Percentiles rank a stretch among this genome's conserved stretches.
Conservation (phyloP, 2,888 invertebrate species). For the Orthonychiurus folsomi region DNA sequence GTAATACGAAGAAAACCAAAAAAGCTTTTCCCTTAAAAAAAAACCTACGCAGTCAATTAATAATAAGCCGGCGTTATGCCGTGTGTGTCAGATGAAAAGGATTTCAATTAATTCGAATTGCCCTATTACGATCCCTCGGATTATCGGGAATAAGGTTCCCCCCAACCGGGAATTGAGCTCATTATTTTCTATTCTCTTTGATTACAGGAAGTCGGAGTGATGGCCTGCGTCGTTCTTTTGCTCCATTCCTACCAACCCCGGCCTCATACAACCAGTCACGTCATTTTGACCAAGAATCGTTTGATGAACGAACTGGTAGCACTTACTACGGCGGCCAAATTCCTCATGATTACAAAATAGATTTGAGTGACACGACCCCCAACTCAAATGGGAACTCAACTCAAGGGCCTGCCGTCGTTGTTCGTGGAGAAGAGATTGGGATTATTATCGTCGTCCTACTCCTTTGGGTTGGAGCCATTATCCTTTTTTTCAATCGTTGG, state of each 20-base stretch:
- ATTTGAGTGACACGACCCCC: constrained; percentile 2
- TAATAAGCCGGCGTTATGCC: too few species aligned
- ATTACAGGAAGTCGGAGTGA: background rate
- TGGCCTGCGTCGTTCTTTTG: background rate
- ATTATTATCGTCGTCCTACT: constrained; percentile 75
- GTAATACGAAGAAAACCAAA: too few species aligned
- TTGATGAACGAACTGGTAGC: background rate
- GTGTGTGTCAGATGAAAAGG: too few species aligned
- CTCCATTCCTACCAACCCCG: background rate
- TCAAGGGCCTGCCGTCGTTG: constrained; percentile 45
- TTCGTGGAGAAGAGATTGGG: constrained; percentile 73
- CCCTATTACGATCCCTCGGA: too few species aligned
- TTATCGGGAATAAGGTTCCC: too few species aligned
- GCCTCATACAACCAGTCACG: background rate
- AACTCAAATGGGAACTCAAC: constrained; percentile 9
- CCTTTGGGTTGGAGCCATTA: constrained; percentile 81
- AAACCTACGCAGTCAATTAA: too few species aligned
- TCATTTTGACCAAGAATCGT: background rate
- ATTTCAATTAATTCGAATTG: too few species aligned
- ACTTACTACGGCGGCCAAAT: background rate
- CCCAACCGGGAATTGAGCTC: background rate
- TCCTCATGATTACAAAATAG: background rate
- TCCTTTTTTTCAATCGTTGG: constrained; percentile 87
- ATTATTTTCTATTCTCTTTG: background rate
- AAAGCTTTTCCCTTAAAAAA: too few species aligned